Conservation (phyloP, 2,113 vertebrate species). For the Regulus satrapa region DNA sequence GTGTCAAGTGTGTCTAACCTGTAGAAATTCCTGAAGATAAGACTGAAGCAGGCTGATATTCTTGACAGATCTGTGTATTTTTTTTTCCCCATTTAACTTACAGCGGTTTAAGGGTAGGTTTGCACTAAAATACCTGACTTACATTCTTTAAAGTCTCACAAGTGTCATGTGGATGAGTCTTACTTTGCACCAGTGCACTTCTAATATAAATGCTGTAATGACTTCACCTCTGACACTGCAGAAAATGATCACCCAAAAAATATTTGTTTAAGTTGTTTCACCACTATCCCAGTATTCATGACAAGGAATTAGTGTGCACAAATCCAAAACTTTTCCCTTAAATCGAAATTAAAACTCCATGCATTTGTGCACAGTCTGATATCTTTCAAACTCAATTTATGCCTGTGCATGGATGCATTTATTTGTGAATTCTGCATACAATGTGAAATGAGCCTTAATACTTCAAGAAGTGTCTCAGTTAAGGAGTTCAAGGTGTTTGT, state of each 20-base stretch:
- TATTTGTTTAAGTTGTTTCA: neutral
- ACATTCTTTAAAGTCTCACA: neutral
- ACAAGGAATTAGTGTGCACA: neutral
- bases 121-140: neutral
- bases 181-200: neutral
- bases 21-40: neutral
- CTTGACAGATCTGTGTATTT: neutral
- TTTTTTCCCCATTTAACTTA: neutral
- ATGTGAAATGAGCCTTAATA: neutral
- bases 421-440: neutral
- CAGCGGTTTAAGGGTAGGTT: neutral
- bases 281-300: neutral
- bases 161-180: neutral
- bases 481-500: neutral
- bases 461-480: neutral
- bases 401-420: neutral
- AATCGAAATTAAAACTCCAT: neutral
- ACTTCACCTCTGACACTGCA: neutral
- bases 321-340: neutral
- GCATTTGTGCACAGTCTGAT: neutral
- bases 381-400: neutral
- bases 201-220: neutral
- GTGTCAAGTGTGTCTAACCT: neutral
- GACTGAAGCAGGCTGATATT: neutral
- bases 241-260: neutral